Base-by-base conservation (phyloP, 2,113 vertebrate species). In the Myocastor coypus region DNA sequence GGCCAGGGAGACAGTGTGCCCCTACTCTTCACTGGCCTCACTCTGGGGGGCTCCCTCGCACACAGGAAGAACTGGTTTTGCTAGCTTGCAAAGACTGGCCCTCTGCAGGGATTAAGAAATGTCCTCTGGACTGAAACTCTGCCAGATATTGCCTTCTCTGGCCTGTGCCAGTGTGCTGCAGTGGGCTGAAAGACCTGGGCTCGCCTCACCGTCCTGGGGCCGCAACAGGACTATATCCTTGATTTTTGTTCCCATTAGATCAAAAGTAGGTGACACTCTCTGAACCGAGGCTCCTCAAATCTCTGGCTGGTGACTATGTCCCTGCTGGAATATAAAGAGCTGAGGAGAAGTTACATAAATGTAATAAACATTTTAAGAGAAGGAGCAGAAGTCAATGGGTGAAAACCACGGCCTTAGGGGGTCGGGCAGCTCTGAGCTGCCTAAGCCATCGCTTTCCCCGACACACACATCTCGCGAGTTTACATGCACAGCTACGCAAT, bases 31-130 rank as follows among this genome's bases (percentile, higher is more conserved):
- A 50, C 1, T 7, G 28, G 28, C 34, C 96, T n/a, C n/a, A n/a
- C n/a, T n/a, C n/a, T n/a, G 52, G 30, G 42, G 81, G 90, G 57
- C 42, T 82, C 83, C 73, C 78, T 40, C 91, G 3, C 61, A 89
- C 78, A 77, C 0, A 63, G 30, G 32, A 77, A 46, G 22, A 82
- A 90, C 68, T 59, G 40, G 57, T 69, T 37, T 96, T 80, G 10
- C 71, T 80, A 55, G 59, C 28, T 63, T 94, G 71, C 92, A 94
- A 94, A 85, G 37, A 94, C 85, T 14, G 16, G 16, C 63, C 46
- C 64, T 96, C 77, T 95, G 95, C 96, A 28, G 84, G 69, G 92
- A 97, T 96, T 80, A 95, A 61, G 64, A 84, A 61, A 97, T 90
- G 82, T 93, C 85, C 71, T 94, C 32, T 10, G 19, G 2, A 69